A percentile compares a stretch with the other conserved stretches of the same genome.
Evolutionary conservation across 2,113 vertebrate species (phyloP).

Genomic region (Callaeas wilsoni): DNA sequence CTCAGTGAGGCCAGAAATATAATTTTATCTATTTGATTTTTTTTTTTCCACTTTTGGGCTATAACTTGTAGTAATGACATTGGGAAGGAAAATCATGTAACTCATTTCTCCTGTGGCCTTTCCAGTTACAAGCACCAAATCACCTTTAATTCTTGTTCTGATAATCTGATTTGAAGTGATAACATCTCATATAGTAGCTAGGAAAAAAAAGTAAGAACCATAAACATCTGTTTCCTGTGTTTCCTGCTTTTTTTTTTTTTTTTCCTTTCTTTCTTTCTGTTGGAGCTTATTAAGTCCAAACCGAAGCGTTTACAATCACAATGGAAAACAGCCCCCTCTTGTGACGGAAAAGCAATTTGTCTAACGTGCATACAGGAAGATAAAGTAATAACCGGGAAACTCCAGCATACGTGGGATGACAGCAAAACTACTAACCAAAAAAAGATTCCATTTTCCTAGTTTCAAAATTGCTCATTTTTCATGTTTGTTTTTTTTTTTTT

Average conservation of each 20-base stretch:
- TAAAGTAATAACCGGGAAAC: background rate
- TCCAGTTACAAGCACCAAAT: background rate
- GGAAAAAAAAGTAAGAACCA: background rate
- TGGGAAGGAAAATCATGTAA: background rate
- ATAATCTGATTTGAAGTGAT: background rate
- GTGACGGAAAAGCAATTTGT: constrained; percentile 40
- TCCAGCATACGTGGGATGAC: background rate
- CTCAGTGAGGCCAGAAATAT: background rate
- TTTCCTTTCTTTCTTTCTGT: background rate
- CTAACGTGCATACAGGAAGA: background rate
- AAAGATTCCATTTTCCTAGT: background rate
- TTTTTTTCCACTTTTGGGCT: background rate
- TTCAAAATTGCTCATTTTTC: background rate
- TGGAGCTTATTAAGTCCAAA: background rate
- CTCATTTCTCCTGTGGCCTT: background rate
- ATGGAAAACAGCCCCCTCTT: constrained; percentile 71
- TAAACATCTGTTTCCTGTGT: background rate
- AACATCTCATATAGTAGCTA: background rate
- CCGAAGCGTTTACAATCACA: background rate
- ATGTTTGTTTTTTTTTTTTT: too few relatives aligned
- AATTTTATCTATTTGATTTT: background rate
- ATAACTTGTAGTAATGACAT: background rate
- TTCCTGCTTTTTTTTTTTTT: background rate
- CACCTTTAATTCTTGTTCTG: background rate
- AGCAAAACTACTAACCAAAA: background rate